These are phyloP conservation scores for Cyanoramphus novaezelandiae DNA, from an alignment of 2,113 vertebrate species.

Conservation along the genomic window DNA sequence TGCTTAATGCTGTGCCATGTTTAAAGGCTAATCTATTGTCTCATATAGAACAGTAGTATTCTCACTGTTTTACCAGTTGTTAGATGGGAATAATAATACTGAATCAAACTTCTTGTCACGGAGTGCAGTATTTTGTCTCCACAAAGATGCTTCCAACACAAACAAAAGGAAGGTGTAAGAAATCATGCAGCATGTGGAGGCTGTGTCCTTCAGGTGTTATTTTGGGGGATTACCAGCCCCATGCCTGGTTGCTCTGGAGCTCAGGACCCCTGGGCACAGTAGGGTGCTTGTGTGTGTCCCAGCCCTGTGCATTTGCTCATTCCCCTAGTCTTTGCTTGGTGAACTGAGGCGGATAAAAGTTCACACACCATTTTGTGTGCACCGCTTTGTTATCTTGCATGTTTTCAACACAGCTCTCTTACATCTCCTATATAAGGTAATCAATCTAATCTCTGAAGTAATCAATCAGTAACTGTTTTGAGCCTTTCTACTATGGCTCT, in stretches of 20 bases:
- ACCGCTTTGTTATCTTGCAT: rapidly evolving
- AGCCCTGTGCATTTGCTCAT: not conserved
- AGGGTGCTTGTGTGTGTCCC: too few relatives aligned
- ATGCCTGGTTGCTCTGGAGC: not conserved
- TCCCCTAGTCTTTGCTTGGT: not conserved
- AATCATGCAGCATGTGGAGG: rapidly evolving
- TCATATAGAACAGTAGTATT: not conserved
- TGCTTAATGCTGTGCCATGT: rapidly evolving
- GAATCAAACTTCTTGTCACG: not conserved
- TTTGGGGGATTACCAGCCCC: not conserved
- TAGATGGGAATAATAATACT: not conserved
- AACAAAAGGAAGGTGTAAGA: not conserved
- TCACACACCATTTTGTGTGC: rapidly evolving
- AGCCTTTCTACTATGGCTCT: not conserved
- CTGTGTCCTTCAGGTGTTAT: not conserved
- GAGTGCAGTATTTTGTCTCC: not conserved
- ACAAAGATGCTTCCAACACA: not conserved
- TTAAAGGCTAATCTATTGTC: not conserved
- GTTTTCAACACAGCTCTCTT: not conserved
- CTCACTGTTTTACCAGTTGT: not conserved
- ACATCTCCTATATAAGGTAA: not conserved
- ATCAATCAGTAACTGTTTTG: not conserved
- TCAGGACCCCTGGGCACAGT: rapidly evolving
- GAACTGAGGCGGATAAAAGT: not conserved
- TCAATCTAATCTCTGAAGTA: not conserved